A percentile compares a stretch with the other conserved stretches of the same genome.
These are phyloP conservation scores for Drosophila kokeensis DNA, from an alignment of 2,888 invertebrate species.

Conservation along the genomic window DNA sequence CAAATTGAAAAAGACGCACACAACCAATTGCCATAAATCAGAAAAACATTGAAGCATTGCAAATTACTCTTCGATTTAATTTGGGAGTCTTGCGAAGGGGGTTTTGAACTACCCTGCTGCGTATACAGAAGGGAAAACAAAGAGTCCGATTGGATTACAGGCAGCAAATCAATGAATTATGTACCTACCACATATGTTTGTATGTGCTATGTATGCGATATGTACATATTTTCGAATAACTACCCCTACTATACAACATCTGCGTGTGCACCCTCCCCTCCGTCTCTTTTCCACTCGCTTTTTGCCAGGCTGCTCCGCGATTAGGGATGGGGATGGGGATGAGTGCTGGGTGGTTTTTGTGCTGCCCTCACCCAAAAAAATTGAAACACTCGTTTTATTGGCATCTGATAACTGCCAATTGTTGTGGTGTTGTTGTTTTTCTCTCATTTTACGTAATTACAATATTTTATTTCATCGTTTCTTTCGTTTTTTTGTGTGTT, in stretches of 20 bases:
- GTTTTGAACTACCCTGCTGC: constrained; percentile 39
- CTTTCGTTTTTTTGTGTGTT: constrained; percentile 31
- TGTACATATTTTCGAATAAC: constrained; percentile 27
- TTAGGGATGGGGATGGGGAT: background rate
- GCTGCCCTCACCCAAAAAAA: constrained; percentile 27
- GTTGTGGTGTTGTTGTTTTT: constrained; percentile 19
- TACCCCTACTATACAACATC: constrained; percentile 48
- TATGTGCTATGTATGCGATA: background rate
- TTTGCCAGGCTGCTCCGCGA: background rate
- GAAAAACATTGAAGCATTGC: constrained; percentile 12
- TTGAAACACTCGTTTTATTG: constrained; percentile 55
- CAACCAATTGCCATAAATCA: background rate
- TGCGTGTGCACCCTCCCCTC: constrained; percentile 21
- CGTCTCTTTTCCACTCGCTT: background rate
- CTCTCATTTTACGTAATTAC: constrained; percentile 64
- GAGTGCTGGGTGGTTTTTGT: background rate
- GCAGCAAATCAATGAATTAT: constrained; percentile 68
- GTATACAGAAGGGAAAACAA: constrained; percentile 21
- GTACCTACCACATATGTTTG: constrained; percentile 25
- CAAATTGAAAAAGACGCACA: background rate
- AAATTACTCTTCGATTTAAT: constrained; percentile 13
- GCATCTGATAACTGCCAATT: constrained; percentile 65
- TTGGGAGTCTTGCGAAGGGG: constrained; percentile 19
- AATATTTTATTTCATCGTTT: constrained; percentile 64
- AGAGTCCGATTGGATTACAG: constrained; percentile 43